Evolutionary conservation across 23 tunicate genomes (phyloP), one percentile per base, ranked within the genome.

Genomic region (Halocynthia roretzi): DNA sequence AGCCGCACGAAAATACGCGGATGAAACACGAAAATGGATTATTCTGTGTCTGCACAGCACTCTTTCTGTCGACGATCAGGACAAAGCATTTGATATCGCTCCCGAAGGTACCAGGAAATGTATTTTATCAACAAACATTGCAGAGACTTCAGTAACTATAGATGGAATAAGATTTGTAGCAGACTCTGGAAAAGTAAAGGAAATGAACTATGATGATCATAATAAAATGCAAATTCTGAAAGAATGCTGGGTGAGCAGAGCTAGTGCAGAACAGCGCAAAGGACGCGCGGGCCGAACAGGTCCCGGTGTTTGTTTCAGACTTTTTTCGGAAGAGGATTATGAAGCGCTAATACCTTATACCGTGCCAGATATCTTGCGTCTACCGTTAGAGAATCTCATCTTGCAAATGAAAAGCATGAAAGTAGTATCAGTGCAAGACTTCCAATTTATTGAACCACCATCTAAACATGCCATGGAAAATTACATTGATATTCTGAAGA

Each of bases 281-380:
- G 99, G 97, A 48, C 80, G 99, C 54, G 96, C 99, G 62, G 99
- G 99, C 17, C 67, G 99, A 67, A 96, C 99, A 7, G 98, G 98
- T 6, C 99, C 99, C 21, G 96, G 96, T 6, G 93, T 85, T 54
- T 89, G 96, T 65, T 89, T 82, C 61, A 86, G 99, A 14, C 83
- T 96, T 51, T 96, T 82, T 65, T 85, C 96, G 6, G 96, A 96
- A 48, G 99, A 96, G 7, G 99, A 96, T 71, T 96, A 85, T 56
- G 97, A 96, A 8, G 83, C 92, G 5, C 69, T 96, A 5, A 85
- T 80, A 68, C 93, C 88, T 53, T 96, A 96, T 75, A 71, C 99
- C 40, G 80, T 71, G 44, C 99, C 99, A 6, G 99, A 96, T 75
- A 89, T 96, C 22, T 83, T 77, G 71, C 62, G 96, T 51, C 98